These are phyloP conservation scores for Loripinus fragilis DNA, from an alignment of 2,888 invertebrate genomes.

Conservation along the genomic window DNA sequence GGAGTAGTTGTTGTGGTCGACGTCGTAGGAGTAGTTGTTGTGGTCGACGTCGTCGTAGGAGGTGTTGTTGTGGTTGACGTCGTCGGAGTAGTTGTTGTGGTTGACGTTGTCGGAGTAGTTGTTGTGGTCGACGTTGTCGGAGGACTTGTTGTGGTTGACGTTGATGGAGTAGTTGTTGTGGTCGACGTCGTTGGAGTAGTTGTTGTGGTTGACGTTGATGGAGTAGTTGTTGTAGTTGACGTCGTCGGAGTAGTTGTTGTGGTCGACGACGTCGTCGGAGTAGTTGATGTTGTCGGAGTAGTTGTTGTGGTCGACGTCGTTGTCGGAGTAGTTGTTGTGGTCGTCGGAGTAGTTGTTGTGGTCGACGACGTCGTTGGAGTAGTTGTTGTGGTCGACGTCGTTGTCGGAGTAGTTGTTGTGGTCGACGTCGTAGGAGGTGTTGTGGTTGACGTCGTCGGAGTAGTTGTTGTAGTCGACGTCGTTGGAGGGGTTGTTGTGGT, in stretches of 20 bases:
- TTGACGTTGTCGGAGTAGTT: neutral
- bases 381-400: neutral
- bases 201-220: slow-evolving; percentile 19
- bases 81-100: neutral
- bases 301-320: slow-evolving; percentile 11
- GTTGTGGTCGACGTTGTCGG: neutral
- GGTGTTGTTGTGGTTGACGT: neutral
- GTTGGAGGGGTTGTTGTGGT: neutral
- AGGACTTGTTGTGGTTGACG: neutral
- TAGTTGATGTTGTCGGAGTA: slow-evolving; percentile 3
- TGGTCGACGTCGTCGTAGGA: neutral
- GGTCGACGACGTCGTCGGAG: slow-evolving; percentile 8
- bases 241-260: slow-evolving; percentile 13
- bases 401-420: slow-evolving; percentile 19
- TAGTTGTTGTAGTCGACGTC: neutral
- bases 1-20: too few relatives aligned
- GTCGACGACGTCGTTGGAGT: too few relatives aligned
- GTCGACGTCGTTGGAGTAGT: slow-evolving; percentile 21
- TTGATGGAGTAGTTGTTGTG: slow-evolving; percentile 7
- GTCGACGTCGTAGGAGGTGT: slow-evolving; percentile 12
- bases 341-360: neutral
- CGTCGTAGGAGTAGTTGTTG: neutral
- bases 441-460: neutral
- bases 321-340: slow-evolving; percentile 16
- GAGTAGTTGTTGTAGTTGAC: neutral